phyloP scores from a whole-genome alignment of 1,140 invertebrate species.

The Copidosoma floridanum region DNA sequence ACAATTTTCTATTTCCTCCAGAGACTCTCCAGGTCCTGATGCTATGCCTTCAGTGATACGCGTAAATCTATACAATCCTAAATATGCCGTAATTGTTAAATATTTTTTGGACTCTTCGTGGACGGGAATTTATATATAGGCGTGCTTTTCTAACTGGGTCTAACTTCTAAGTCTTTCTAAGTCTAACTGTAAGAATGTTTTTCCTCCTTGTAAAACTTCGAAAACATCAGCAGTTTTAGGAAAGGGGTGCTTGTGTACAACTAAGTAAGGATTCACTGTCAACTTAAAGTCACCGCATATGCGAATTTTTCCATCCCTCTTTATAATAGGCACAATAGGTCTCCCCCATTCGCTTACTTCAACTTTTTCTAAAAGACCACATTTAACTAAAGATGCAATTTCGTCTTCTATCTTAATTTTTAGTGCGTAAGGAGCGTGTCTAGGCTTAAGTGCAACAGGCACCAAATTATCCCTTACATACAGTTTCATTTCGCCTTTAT shows the following conservation, averaged over 20 bases:
- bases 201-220: background rate
- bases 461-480: background rate
- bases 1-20: constrained; percentile 22
- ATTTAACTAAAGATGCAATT: constrained; percentile 21
- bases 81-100: background rate
- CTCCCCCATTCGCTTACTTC: constrained; percentile 29
- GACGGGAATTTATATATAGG: background rate
- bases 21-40: background rate
- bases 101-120: background rate
- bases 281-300: constrained; percentile 35
- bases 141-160: too few species aligned
- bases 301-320: constrained; percentile 40
- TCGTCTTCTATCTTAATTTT: constrained; percentile 24
- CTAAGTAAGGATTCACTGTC: constrained; percentile 13
- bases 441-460: background rate
- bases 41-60: background rate
- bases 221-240: background rate
- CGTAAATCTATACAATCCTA: background rate
- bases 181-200: background rate
- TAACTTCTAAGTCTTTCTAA: too few species aligned
- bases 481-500: background rate
- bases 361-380: constrained; percentile 15
- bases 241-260: constrained; percentile 2
- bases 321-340: constrained; percentile 37
- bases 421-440: constrained; percentile 14